These are phyloP conservation scores for Condylostylus longicornis DNA, from an alignment of 1,140 invertebrate species.

Conservation along the genomic window DNA sequence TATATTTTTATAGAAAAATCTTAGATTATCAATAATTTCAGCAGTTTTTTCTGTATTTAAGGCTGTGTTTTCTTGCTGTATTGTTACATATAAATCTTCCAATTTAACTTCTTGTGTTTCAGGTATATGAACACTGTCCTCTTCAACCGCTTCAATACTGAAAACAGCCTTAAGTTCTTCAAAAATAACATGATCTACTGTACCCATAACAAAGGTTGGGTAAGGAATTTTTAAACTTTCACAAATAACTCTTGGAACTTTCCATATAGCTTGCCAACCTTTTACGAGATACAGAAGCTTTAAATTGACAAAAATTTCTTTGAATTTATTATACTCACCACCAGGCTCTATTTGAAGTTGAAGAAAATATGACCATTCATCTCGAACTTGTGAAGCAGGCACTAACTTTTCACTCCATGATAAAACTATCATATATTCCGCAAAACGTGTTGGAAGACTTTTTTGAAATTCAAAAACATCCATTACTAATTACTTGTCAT, in stretches of 20 bases:
- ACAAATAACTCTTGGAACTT: constrained; percentile 41
- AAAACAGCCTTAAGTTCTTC: constrained; percentile 35
- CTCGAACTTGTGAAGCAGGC: constrained; percentile 35
- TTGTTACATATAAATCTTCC: constrained; percentile 41
- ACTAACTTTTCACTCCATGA: constrained; percentile 30
- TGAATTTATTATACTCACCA: constrained; percentile 16
- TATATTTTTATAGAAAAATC: constrained; percentile 44
- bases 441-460: constrained; percentile 37
- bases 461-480: constrained; percentile 43
- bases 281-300: constrained; percentile 5
- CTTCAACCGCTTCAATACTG: constrained; percentile 39
- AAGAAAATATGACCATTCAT: constrained; percentile 40
- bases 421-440: constrained; percentile 38
- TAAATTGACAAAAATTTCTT: too few species aligned
- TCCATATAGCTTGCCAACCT: constrained; percentile 49
- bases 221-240: constrained; percentile 40
- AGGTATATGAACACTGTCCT: constrained; percentile 39
- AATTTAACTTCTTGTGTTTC: constrained; percentile 40
- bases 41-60: constrained; percentile 33
- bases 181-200: constrained; percentile 36
- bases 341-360: constrained; percentile 40
- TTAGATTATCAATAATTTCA: constrained; percentile 36
- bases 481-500: too few species aligned
- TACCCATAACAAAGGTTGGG: constrained; percentile 42
- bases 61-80: constrained; percentile 36